Evolutionary conservation across 2,797 vertebrate genomes (phyloP).

Genomic region (Cyclura pinguis): DNA sequence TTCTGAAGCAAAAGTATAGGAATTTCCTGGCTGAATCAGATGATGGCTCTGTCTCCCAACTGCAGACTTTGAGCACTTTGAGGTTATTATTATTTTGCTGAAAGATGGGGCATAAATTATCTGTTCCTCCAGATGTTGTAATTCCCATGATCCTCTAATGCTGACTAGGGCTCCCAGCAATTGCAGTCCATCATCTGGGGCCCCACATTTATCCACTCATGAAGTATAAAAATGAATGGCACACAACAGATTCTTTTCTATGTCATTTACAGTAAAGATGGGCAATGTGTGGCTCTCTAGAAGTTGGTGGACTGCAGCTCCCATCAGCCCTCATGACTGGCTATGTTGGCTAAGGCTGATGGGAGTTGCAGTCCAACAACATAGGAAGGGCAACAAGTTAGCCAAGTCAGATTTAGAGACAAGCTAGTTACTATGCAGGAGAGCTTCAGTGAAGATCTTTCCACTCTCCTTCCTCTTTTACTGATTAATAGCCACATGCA

Average conservation of each 20-base stretch:
- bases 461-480: neutral
- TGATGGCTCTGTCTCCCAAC: neutral
- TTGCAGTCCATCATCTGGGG: neutral
- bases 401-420: neutral
- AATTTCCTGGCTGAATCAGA: neutral
- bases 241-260: neutral
- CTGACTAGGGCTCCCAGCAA: neutral
- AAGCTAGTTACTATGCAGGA: neutral
- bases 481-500: neutral
- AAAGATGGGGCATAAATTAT: neutral
- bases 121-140: neutral
- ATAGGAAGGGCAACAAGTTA: neutral
- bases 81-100: neutral
- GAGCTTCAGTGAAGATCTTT: neutral
- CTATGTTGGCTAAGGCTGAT: neutral
- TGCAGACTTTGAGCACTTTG: neutral
- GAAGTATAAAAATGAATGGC: neutral
- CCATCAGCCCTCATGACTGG: neutral
- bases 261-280: neutral
- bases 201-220: neutral
- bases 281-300: no score
- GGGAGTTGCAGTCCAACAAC: neutral
- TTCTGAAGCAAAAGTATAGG: neutral
- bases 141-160: neutral
- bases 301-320: no score